phyloP scores from a whole-genome alignment of 2,888 invertebrate species.

The Protonemura montana region DNA sequence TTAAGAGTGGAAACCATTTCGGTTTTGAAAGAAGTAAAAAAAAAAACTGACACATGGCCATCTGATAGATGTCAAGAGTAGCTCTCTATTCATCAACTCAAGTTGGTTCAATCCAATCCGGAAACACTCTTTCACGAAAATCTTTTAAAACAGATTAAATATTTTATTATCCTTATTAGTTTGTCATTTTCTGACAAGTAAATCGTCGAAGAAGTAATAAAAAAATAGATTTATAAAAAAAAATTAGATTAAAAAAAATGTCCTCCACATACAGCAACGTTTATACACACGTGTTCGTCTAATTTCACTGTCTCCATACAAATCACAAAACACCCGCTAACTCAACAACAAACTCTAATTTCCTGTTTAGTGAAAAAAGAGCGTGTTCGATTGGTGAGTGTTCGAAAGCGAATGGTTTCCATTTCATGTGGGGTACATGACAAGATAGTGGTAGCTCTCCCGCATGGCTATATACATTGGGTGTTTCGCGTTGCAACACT shows the following conservation, averaged over 20 bases:
- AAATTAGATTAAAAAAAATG: neutral
- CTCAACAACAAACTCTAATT: neutral
- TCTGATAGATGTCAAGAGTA: neutral
- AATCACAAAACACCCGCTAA: neutral
- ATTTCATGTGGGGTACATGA: conserved; percentile 21
- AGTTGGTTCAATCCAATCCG: neutral
- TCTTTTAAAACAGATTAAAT: neutral
- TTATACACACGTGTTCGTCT: neutral
- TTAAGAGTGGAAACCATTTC: neutral
- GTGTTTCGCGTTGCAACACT: no score
- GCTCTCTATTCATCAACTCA: neutral
- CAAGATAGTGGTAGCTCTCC: neutral
- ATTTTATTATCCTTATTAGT: neutral
- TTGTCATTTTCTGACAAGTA: neutral
- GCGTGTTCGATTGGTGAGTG: neutral
- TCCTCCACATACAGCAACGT: neutral
- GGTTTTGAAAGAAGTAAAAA: neutral
- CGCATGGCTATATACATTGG: no score
- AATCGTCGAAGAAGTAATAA: neutral
- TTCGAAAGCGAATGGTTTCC: conserved; percentile 8
- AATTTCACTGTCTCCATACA: neutral
- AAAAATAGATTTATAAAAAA: neutral
- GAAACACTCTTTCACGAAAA: neutral
- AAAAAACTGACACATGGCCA: neutral
- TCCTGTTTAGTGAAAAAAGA: neutral